Evolutionary conservation across 2,888 invertebrate species (phyloP), one percentile per base, ranked within the genome.

Genomic region (Lasioglossum leucozonium): DNA sequence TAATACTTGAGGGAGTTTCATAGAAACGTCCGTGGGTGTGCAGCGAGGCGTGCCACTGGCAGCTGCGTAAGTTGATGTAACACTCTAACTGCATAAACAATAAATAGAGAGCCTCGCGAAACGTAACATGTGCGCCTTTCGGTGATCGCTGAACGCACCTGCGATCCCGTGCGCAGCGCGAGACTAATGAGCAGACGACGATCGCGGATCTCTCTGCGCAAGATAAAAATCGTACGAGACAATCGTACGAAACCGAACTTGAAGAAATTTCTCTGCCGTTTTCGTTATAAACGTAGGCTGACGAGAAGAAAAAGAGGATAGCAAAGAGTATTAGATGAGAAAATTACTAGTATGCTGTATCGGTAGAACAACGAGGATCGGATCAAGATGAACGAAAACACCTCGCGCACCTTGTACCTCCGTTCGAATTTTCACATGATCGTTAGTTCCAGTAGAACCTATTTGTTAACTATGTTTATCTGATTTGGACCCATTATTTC

Each of bases 21-120:
- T 58, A 71, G 37, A 47, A 71, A 73, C 34, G 37, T 16, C 18
- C 51, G 16, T 10, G 62, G 30, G 42, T 16, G 37, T 34, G 47
- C 37, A 34, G 4, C 71, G 58, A 37, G 47, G 47, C 62, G 62
- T 51, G 47, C 22, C 22, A 73, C 69, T 37, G 30, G 51, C 58
- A 79, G 42, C 74, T 83, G 71, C 80, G 80, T 84, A 75, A 84
- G 78, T 58, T 73, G 47, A 73, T 72, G 72, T 75, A 47, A 85
- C 37, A 44, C 34, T 85, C 37, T n/a, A 75, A 30, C 34, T 65
- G 62, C 44, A 75, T 75, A 79, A 72, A 77, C 75, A 75, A 75
- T 84, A 84, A 79, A 75, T 72, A 67, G 78, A 72, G 30, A 44
- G 22, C 30, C 44, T 37, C 18, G n/a, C 26, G 74, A 58, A 67